Base-by-base conservation (phyloP, 2,888 invertebrate species). In the Tachina grossa region DNA sequence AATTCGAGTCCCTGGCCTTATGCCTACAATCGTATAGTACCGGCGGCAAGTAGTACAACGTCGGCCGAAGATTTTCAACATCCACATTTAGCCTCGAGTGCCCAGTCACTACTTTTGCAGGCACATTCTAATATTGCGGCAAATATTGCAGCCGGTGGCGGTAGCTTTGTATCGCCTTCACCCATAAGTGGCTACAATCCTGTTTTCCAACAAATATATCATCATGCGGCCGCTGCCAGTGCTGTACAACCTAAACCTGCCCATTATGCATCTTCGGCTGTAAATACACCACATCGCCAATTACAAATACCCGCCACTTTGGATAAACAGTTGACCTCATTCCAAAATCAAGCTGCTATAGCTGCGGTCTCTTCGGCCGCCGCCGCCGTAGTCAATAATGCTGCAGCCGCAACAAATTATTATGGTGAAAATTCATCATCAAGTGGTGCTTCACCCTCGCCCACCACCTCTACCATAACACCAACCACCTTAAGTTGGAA, bases 1-100 rank as follows among this genome's bases (percentile, higher is more conserved):
- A 92, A 92, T 88, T 96, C 96, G 93, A 96, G 96, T 94, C 96
- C 97, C 94, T 97, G 97, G 97, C 95, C 95, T 92, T 95, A 95
- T 92, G 95, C 96, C 89, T 97, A 97, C 94, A 97, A 97, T 94
- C 96, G 97, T 90, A 94, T 97, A 93, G 92, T 92, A 78, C 95
- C 95, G 92, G 94, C 95, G 89, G 95, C 95, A 88, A 94, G 95
- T 90, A 94, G 95, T 92, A 88, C 89, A 59, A 93, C 95, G 92
- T 94, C 95, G 91, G 94, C 94, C 93, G 94, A 95, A 90, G 95
- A 95, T 92, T 94, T 95, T 92, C 94, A 96, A 93, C 95, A 95
- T 93, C 95, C 95, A 93, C 95, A 95, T 92, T 93, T 95, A 91
- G 93, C 96, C 91, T 93, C 95, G 92, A 94, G 95, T 71, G 95